Base-by-base conservation (phyloP, 2,113 vertebrate genomes). In the Poecilia latipinna region DNA sequence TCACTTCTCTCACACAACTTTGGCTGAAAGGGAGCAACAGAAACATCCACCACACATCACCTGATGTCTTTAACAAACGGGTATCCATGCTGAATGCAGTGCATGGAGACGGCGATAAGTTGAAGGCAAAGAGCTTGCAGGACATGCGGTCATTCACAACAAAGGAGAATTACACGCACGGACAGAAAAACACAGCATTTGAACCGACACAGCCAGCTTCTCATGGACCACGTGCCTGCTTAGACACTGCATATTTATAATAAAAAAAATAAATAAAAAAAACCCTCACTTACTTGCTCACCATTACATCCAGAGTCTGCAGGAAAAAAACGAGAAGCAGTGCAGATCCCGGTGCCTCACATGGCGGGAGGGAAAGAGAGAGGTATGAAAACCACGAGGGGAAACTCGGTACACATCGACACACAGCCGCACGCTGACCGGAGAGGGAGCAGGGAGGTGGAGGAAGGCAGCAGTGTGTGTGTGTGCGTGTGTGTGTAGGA, bases 391-490 rank as follows among this genome's bases (percentile, higher is more conserved):
- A 72, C 77, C 72, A 74, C 57, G 70, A 78, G 61, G 77, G 79
- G 84, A 66, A 86, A 82, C 24, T 88, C 87, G 87, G 88, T 84
- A 80, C 70, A 84, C 87, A 82, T 77, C 61, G 79, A 66, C 87
- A 89, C 88, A 68, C 86, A 83, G 82, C 72, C 79, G 77, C 82
- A 88, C 72, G 69, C 85, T 88, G 88, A 87, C 87, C 82, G 60
- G 72, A 80, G 80, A 72, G 88, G 80, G 79, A 71, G 87, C 78
- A 76, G 69, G 85, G 78, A 48, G 72, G 78, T n/a, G 72, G 65
- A 75, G 63, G 78, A 61, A 73, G 54, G 73, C 26, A 44, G 67
- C 65, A 12, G 74, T 39, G 63, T 70, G 72, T 65, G 72, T 70
- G 84, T 33, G 62, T 65, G 62, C 44, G 61, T 42, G 68, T 33